phyloP scores from a whole-genome alignment of 1,140 invertebrate species.

The Mizuhopecten yessoensis region DNA sequence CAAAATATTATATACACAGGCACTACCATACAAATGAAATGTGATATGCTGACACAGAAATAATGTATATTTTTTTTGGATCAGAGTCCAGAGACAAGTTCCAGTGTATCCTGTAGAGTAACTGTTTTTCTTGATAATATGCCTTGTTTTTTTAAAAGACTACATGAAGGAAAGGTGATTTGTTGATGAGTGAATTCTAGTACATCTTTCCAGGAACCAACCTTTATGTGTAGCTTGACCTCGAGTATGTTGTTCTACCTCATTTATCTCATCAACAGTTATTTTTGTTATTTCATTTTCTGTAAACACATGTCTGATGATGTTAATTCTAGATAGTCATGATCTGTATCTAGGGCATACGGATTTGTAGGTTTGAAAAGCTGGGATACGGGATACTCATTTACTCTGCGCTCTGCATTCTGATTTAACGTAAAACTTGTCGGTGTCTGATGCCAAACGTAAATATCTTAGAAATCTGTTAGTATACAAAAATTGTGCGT shows the following conservation, averaged over 20 bases:
- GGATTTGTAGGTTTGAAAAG: constrained; percentile 61
- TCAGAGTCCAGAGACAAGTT: no score
- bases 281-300: constrained; percentile 56
- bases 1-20: no score
- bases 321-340: constrained; percentile 56
- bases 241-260: constrained; percentile 59
- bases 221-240: constrained; percentile 55
- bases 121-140: no score
- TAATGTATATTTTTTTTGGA: no score
- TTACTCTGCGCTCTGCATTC: constrained; percentile 61
- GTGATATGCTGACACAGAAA: no score
- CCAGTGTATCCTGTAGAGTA: no score
- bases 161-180: no score
- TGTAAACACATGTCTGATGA: constrained; percentile 52
- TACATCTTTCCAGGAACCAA: constrained; percentile 64
- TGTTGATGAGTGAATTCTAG: constrained; percentile 63
- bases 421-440: constrained; percentile 44
- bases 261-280: constrained; percentile 40
- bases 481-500: constrained; percentile 29
- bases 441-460: not conserved
- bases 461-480: constrained; percentile 24
- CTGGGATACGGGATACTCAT: constrained; percentile 57
- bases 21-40: no score
- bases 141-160: no score
- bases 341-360: constrained; percentile 48